phyloP scores from a whole-genome alignment of 2,113 vertebrate genomes.

The Onychostruthus taczanowskii region DNA sequence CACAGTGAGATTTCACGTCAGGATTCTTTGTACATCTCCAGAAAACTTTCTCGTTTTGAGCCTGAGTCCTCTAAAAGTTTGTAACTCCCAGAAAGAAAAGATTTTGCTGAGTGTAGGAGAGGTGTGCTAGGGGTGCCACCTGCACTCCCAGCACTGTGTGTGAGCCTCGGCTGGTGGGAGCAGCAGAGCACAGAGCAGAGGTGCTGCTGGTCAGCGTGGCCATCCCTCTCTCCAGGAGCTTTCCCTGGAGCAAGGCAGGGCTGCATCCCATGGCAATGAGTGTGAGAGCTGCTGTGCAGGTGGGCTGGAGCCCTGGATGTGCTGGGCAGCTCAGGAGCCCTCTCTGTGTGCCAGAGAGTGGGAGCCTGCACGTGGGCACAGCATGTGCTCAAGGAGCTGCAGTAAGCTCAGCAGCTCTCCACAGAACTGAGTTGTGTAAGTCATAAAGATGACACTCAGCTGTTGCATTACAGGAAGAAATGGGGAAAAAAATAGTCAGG shows the following conservation, averaged over 20 bases:
- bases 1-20: background rate
- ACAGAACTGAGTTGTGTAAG: background rate
- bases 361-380: constrained; percentile 41
- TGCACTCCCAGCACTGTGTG: fast-evolving
- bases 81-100: background rate
- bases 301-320: background rate
- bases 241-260: background rate
- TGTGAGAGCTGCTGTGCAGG: background rate
- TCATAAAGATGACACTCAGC: constrained; percentile 10
- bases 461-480: background rate
- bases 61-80: background rate
- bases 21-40: background rate
- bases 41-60: background rate
- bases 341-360: background rate
- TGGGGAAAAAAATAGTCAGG: background rate
- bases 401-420: background rate
- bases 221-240: background rate
- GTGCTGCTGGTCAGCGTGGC: fast-evolving
- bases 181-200: background rate
- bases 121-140: background rate
- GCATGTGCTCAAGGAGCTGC: constrained; percentile 6
- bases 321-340: background rate
- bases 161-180: background rate
- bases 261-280: background rate
- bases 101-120: background rate